These are phyloP conservation scores for Electrona antarctica DNA, from an alignment of 2,113 vertebrate species.

Conservation along the genomic window DNA sequence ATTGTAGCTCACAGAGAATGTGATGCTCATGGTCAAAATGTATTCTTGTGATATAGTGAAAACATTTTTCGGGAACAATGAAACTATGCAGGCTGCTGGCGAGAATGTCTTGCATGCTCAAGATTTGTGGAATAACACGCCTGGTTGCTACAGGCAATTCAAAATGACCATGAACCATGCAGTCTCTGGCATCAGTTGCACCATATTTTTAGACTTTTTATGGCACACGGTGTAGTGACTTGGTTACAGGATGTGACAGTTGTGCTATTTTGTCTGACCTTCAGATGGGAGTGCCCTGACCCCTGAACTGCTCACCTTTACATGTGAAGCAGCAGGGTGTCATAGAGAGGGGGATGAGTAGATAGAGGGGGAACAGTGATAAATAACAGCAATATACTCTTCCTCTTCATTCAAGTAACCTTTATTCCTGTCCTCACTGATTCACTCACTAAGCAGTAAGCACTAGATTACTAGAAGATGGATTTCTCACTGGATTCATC, in stretches of 20 bases:
- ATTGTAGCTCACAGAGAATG: too few relatives aligned
- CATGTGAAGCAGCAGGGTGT: neutral
- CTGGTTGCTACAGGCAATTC: neutral
- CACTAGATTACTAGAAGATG: too few relatives aligned
- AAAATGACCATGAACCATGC: neutral
- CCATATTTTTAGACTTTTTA: neutral
- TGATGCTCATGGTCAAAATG: too few relatives aligned
- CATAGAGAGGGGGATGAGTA: neutral
- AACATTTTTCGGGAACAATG: too few relatives aligned
- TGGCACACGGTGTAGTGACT: neutral
- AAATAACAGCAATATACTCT: neutral
- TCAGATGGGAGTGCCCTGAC: neutral
- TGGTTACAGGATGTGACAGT: neutral
- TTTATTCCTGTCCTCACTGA: too few relatives aligned
- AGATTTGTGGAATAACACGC: neutral
- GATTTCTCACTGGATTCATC: neutral
- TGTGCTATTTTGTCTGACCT: neutral
- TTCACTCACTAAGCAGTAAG: too few relatives aligned
- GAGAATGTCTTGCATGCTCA: neutral
- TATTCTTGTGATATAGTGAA: too few relatives aligned
- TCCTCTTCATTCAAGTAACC: too few relatives aligned
- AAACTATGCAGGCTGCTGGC: neutral
- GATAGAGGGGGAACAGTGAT: neutral
- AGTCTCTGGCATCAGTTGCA: neutral
- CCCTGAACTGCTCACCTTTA: neutral